Base-by-base conservation (phyloP, 2,797 vertebrate genomes). In the Crax fasciolata region DNA sequence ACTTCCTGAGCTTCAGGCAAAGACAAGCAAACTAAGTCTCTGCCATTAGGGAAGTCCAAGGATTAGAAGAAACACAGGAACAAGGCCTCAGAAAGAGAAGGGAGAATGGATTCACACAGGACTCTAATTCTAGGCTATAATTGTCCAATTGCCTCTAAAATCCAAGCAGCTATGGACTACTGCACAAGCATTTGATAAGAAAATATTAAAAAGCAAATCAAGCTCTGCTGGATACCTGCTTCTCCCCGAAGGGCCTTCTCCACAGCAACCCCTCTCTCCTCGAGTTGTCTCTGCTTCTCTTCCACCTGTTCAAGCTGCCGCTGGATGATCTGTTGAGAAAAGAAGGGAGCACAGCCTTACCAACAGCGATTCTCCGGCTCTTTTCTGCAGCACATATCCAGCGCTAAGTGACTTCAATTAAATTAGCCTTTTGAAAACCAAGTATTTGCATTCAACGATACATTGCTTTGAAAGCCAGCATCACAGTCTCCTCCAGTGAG, bases 291-390 rank as follows among this genome's bases (percentile, higher is more conserved):
- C 98, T 99, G 99, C 96, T 99, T 99, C 97, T 99, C 99, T 95
- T 99, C 99, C 97, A 99, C 99, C 97, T 99, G 99, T 94, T 99
- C 99, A 97, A 99, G 95, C 97, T 99, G 99, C n/a, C 99, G 98
- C 97, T 99, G 99, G 97, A 99, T 99, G 84, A 99, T 99, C 99
- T 99, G 94, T 16, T 30, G 20, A 70, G 79, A 61, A 87, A 43
- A 89, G 38, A 76, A 68, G 0, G 6, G 52, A 80, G 46, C 21
- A 96, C 41, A 93, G 63, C 18, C 44, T 76, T 23, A 76, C 41
- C 48, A 89, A 74, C 20, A 67, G 27, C 63, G n/a, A 32, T 62
- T 72, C 62, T 51, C 14, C 24, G 61, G 52, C 30, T 84, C 61
- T 46, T 46, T 63, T 19, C 51, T 77, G 73, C 35, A 76, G 66